These are phyloP conservation scores for Turnix velox DNA, from an alignment of 2,113 vertebrate genomes.

Conservation along the genomic window DNA sequence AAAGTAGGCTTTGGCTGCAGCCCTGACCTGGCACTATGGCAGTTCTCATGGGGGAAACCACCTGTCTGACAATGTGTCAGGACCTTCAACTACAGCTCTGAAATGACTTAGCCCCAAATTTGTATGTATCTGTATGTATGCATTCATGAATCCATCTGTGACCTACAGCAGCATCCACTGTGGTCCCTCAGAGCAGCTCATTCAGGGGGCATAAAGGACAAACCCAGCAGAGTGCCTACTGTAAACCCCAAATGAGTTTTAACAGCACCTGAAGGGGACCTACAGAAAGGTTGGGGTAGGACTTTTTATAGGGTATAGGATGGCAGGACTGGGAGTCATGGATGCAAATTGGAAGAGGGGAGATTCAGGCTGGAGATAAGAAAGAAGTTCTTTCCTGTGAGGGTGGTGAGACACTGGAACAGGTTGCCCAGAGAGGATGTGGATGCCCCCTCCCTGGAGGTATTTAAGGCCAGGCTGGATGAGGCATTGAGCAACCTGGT, in stretches of 20 bases:
- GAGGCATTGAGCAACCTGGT: too few species aligned
- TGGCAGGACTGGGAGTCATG: too few species aligned
- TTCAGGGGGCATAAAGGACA: not conserved
- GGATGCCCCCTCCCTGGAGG: too few species aligned
- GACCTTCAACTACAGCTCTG: not conserved
- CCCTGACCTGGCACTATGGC: fast-evolving
- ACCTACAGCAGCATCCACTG: not conserved
- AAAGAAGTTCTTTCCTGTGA: too few species aligned
- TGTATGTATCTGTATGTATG: fast-evolving
- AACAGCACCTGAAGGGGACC: not conserved
- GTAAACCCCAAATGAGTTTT: not conserved
- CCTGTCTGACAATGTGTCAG: too few species aligned
- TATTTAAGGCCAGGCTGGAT: too few species aligned
- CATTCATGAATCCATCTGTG: not conserved
- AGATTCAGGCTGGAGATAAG: too few species aligned
- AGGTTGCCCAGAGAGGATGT: too few species aligned
- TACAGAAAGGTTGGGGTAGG: too few species aligned
- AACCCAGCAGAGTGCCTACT: not conserved
- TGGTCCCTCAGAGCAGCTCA: not conserved
- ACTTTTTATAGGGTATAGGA: too few species aligned
- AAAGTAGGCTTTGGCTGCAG: not conserved
- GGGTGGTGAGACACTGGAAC: too few species aligned
- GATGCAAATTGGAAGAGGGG: too few species aligned
- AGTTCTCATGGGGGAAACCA: not conserved
- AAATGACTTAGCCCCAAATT: not conserved